Percentiles rank a stretch among this genome's conserved stretches.
phyloP scores from a whole-genome alignment of 2,113 vertebrate species.

The Lynx canadensis region DNA sequence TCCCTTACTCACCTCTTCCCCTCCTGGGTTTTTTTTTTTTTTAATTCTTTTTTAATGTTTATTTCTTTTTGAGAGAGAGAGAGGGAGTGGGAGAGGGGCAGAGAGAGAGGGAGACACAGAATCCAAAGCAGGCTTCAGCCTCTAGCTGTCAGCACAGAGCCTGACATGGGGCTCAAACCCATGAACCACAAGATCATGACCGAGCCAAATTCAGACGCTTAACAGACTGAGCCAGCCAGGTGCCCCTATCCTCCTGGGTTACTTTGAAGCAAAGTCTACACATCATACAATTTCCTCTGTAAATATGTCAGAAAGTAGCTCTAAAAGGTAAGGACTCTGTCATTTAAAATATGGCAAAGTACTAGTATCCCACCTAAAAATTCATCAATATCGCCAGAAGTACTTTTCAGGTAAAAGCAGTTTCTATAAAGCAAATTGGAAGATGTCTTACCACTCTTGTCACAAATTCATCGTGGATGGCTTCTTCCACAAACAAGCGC shows the following conservation, averaged over 20 bases:
- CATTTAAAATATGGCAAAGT: background rate
- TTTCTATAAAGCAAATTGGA: background rate
- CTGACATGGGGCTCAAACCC: too few species aligned
- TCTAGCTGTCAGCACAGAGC: too few species aligned
- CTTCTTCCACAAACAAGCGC: slow-evolving; percentile 90
- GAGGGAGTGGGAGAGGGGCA: too few species aligned
- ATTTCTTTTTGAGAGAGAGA: too few species aligned
- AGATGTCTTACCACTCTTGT: slow-evolving; percentile 87
- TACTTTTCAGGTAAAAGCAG: background rate
- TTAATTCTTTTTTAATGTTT: too few species aligned
- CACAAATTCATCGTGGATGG: slow-evolving; percentile 90
- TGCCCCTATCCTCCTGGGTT: background rate
- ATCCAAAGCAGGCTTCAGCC: too few species aligned
- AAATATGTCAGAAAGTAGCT: background rate
- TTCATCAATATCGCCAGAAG: background rate
- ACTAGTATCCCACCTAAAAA: background rate
- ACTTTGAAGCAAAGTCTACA: slow-evolving; percentile 12
- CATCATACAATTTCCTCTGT: background rate
- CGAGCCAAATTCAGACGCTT: too few species aligned
- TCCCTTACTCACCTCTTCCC: background rate
- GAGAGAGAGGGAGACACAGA: too few species aligned
- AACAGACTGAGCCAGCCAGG: too few species aligned
- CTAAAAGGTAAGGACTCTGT: background rate
- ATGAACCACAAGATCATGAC: too few species aligned
- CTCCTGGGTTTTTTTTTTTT: background rate